A percentile compares a stretch with the other conserved stretches of the same genome.
Evolutionary conservation across 1,140 invertebrate genomes (phyloP).

Genomic region (Polypedilum pembai): DNA sequence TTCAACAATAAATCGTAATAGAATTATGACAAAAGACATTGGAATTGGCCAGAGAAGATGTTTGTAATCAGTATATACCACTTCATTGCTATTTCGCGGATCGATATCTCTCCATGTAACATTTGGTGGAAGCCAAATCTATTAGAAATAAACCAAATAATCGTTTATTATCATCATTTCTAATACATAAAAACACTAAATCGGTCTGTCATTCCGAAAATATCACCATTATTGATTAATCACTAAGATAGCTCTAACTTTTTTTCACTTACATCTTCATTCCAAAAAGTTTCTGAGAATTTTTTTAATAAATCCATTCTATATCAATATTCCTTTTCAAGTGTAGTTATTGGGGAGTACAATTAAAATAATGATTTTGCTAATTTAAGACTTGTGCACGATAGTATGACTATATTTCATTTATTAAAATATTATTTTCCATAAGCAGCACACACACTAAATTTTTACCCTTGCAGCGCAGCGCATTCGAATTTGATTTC

Average conservation of each 20-base stretch:
- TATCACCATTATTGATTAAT: background rate
- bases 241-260: background rate
- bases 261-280: slow-evolving; percentile 3
- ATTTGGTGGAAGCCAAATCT: slow-evolving; percentile 82
- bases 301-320: background rate
- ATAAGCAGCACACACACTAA: too few relatives aligned
- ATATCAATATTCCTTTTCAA: too few relatives aligned
- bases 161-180: background rate
- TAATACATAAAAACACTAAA: background rate
- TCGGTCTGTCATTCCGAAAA: background rate
- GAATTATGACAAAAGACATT: slow-evolving; percentile 66
- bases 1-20: slow-evolving; percentile 68
- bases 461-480: too few relatives aligned
- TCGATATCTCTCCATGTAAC: slow-evolving; percentile 80
- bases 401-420: too few relatives aligned
- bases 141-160: slow-evolving; percentile 69
- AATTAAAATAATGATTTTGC: too few relatives aligned
- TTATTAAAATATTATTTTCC: too few relatives aligned
- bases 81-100: slow-evolving; percentile 64
- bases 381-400: too few relatives aligned
- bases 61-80: slow-evolving; percentile 71
- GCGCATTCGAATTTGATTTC: too few relatives aligned
- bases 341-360: too few relatives aligned
- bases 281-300: slow-evolving; percentile 15
- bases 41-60: slow-evolving; percentile 77